Conservation (phyloP, 2,113 vertebrate species). For the Fukomys damarensis region DNA sequence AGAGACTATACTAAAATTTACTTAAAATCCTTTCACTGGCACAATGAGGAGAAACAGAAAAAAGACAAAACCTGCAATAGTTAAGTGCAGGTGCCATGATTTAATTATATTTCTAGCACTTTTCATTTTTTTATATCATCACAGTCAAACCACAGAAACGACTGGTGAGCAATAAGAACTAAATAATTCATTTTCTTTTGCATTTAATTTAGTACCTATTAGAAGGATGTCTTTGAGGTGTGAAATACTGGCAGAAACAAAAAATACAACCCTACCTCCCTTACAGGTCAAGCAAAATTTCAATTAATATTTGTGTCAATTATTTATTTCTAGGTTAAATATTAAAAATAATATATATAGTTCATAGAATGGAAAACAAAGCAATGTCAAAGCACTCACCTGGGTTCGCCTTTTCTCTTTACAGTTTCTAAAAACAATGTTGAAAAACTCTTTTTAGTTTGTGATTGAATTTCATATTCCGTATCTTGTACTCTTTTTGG, state of each 20-base stretch:
- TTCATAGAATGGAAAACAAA: not conserved
- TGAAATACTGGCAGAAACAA: constrained; percentile 15
- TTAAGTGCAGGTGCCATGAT: not conserved
- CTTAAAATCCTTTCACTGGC: not conserved
- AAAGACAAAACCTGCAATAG: not conserved
- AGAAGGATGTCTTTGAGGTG: not conserved
- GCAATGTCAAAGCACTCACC: constrained; percentile 77
- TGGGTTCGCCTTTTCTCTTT: constrained; percentile 53
- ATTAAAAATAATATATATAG: not conserved
- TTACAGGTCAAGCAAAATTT: not conserved
- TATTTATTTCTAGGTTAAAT: constrained; percentile 52
- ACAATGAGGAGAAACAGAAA: constrained; percentile 25
- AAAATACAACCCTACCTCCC: not conserved
- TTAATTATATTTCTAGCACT: constrained; percentile 32
- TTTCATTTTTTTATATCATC: not conserved
- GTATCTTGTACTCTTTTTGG: not conserved
- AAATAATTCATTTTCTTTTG: constrained; percentile 16
- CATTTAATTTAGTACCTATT: not conserved
- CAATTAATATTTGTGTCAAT: constrained; percentile 17
- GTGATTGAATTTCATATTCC: constrained; percentile 51
- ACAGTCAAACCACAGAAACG: not conserved
- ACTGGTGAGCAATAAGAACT: not conserved
- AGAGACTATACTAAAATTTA: constrained; percentile 18
- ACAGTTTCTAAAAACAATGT: constrained; percentile 75
- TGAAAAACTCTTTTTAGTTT: constrained; percentile 72